Percentiles rank a stretch among this genome's conserved stretches.
These are phyloP conservation scores for Peromyscus leucopus DNA, from an alignment of 2,113 vertebrate genomes.

Conservation along the genomic window DNA sequence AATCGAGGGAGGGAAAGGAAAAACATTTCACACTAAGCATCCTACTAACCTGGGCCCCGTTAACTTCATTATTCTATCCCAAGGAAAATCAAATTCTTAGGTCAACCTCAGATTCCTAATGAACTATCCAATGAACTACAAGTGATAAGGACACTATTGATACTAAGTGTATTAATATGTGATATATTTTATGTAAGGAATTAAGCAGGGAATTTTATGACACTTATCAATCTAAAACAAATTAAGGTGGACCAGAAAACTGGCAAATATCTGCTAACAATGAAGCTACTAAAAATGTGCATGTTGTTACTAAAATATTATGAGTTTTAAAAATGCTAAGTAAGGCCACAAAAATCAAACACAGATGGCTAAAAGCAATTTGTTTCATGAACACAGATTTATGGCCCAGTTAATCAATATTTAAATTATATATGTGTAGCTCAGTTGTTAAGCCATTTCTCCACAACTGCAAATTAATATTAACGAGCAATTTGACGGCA, in stretches of 20 bases:
- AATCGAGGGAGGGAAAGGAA: not conserved
- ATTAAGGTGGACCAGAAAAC: conserved; percentile 24
- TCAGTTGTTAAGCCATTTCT: conserved; percentile 62
- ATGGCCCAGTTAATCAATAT: conserved; percentile 67
- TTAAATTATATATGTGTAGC: conserved; percentile 65
- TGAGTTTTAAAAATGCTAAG: conserved; percentile 62
- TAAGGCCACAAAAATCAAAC: conserved; percentile 62
- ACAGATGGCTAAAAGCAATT: conserved; percentile 37
- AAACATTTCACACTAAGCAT: not conserved
- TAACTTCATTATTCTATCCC: not conserved
- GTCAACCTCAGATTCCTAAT: not conserved
- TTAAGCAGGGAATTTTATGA: conserved; percentile 11
- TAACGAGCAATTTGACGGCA: conserved; percentile 56
- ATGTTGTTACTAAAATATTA: conserved; percentile 32
- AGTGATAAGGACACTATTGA: conserved; percentile 4
- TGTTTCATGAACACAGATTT: conserved; percentile 62
- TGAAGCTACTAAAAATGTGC: conserved; percentile 23
- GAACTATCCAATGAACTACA: not conserved
- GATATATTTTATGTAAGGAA: not conserved
- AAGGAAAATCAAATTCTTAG: not conserved
- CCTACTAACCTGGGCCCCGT: not conserved
- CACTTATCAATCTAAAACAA: conserved; percentile 22
- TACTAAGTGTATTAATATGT: not conserved
- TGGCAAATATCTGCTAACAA: conserved; percentile 57
- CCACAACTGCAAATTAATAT: conserved; percentile 74